Evolutionary conservation across 2,113 vertebrate genomes (phyloP).

Genomic region (Chamaetylas fuelleborni): DNA sequence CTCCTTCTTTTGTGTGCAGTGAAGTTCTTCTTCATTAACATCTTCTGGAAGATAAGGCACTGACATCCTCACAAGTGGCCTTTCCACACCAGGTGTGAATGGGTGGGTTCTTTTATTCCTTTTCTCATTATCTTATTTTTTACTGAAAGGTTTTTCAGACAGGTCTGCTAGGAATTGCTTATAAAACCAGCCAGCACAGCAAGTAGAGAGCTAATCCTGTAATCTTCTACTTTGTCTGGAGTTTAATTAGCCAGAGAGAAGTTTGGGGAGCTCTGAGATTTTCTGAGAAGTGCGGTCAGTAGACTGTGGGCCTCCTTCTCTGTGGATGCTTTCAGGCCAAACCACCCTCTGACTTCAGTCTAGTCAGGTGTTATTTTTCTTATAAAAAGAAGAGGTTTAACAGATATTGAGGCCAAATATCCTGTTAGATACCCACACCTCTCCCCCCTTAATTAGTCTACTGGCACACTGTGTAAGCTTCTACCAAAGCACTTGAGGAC

Average conservation of each 20-base stretch:
- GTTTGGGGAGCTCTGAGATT: neutral
- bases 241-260: neutral
- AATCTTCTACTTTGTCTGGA: conserved; percentile 6
- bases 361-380: neutral
- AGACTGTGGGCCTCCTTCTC: neutral
- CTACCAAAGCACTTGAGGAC: neutral
- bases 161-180: neutral
- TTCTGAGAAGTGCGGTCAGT: neutral
- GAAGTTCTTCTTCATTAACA: neutral
- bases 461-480: neutral
- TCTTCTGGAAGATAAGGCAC: neutral
- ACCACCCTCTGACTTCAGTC: neutral
- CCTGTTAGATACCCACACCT: neutral
- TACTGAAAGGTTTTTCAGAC: neutral
- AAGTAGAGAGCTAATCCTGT: neutral
- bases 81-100: neutral
- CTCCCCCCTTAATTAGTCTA: neutral
- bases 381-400: neutral
- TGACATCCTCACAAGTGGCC: neutral
- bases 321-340: neutral
- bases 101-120: neutral
- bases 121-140: neutral
- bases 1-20: fast-evolving
- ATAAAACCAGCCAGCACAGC: neutral
- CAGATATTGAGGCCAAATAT: neutral